These are phyloP conservation scores for Podarcis lilfordi DNA, from an alignment of 2,797 vertebrate genomes.

Conservation along the genomic window DNA sequence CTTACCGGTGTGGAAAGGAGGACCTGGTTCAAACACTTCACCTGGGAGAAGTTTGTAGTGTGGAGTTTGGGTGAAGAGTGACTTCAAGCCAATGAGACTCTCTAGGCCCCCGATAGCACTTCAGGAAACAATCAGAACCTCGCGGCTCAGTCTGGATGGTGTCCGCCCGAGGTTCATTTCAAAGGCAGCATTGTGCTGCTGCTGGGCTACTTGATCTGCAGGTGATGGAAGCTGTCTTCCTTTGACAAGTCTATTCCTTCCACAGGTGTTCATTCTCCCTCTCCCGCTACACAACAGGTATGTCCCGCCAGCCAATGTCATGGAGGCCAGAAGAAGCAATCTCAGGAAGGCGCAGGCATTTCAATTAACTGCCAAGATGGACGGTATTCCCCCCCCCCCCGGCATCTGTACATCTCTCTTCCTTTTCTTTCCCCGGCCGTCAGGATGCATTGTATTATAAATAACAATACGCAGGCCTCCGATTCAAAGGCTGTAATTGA, in stretches of 20 bases:
- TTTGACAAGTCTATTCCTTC: constrained; percentile 50
- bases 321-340: constrained; percentile 27
- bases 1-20: not conserved
- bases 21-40: not conserved
- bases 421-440: constrained; percentile 37
- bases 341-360: constrained; percentile 38
- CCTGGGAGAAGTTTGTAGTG: accelerated
- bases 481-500: constrained; percentile 71
- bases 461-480: constrained; percentile 68
- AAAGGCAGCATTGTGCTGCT: constrained; percentile 31
- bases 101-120: constrained; percentile 1
- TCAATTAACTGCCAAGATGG: constrained; percentile 55
- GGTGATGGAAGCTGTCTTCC: not conserved
- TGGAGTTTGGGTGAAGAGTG: accelerated
- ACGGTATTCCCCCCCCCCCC: not conserved
- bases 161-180: constrained; percentile 40
- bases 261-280: constrained; percentile 46
- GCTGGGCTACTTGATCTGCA: not conserved
- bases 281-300: constrained; percentile 43
- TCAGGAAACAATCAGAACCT: constrained; percentile 37
- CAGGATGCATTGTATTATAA: constrained; percentile 68
- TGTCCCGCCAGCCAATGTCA: not conserved
- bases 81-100: constrained; percentile 24
- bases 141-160: constrained; percentile 33
- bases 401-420: constrained; percentile 51